Percentiles rank a stretch among this genome's conserved stretches.
Conservation (phyloP, 2,888 invertebrate genomes). For the Caenorhabditis virilis region DNA sequence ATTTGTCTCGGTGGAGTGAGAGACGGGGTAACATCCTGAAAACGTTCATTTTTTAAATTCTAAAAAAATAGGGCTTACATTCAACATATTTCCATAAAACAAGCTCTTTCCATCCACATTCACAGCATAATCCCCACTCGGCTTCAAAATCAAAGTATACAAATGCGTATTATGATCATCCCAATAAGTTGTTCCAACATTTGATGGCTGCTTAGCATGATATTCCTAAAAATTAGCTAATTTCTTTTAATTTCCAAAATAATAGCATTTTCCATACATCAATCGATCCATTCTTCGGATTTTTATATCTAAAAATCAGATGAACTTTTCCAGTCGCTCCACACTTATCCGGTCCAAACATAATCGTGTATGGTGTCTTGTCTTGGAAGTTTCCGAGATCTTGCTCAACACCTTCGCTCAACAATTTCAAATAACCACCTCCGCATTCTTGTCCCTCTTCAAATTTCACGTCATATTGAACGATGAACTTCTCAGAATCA, state of each 20-base stretch:
- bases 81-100: constrained; percentile 57
- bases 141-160: constrained; percentile 80
- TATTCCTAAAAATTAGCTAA: constrained; percentile 77
- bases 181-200: constrained; percentile 74
- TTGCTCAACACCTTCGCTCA: constrained; percentile 77
- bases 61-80: constrained; percentile 30
- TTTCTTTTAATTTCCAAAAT: not conserved
- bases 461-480: constrained; percentile 79
- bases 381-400: constrained; percentile 73
- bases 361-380: constrained; percentile 95
- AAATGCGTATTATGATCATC: constrained; percentile 91
- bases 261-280: constrained; percentile 71
- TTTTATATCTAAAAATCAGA: constrained; percentile 90
- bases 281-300: constrained; percentile 85
- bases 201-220: constrained; percentile 86
- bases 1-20: constrained; percentile 94
- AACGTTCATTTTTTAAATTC: not conserved
- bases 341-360: constrained; percentile 99
- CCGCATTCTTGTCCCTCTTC: constrained; percentile 98
- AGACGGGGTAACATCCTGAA: constrained; percentile 75
- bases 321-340: constrained; percentile 90
- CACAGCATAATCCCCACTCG: constrained; percentile 83
- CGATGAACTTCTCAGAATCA: constrained; percentile 77
- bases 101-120: constrained; percentile 78
- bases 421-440: constrained; percentile 92